These are phyloP conservation scores for Apostichopus leukothele DNA, from an alignment of 53 echinoderm and acorn worm genomes.

Conservation along the genomic window DNA sequence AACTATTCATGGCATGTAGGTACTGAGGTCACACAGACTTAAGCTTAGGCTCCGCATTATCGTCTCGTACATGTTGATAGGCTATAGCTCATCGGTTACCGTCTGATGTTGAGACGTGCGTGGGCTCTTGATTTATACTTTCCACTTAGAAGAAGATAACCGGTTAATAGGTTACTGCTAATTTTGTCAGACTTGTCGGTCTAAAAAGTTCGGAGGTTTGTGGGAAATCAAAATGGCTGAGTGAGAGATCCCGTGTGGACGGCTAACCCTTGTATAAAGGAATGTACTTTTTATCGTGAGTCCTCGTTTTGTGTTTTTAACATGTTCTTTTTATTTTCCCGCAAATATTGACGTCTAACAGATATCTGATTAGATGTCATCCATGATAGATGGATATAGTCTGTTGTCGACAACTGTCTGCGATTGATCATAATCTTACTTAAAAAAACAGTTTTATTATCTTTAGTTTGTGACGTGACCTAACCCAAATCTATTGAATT, in stretches of 20 bases:
- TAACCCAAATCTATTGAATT: neutral
- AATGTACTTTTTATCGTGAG: neutral
- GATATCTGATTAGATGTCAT: neutral
- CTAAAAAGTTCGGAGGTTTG: conserved; percentile 29
- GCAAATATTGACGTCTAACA: conserved; percentile 3
- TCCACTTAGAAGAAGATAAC: conserved; percentile 9
- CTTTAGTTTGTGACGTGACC: neutral
- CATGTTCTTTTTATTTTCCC: neutral
- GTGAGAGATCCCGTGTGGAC: conserved; percentile 21
- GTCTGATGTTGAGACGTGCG: neutral
- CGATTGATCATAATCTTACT: neutral
- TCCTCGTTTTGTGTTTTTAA: conserved; percentile 14
- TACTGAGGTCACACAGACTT: conserved; percentile 1
- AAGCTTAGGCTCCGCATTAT: conserved; percentile 23
- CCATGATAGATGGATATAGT: neutral
- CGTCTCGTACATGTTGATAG: neutral
- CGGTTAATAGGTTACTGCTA: conserved; percentile 31
- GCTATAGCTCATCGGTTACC: neutral
- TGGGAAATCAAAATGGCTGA: conserved; percentile 16
- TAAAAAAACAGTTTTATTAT: no score
- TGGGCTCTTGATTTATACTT: neutral
- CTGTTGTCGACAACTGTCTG: neutral
- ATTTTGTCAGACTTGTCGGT: conserved; percentile 13
- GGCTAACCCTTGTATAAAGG: conserved; percentile 11
- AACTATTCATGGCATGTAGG: conserved; percentile 43